These are phyloP conservation scores for Pterois miles DNA, from an alignment of 2,797 vertebrate genomes.

Conservation along the genomic window DNA sequence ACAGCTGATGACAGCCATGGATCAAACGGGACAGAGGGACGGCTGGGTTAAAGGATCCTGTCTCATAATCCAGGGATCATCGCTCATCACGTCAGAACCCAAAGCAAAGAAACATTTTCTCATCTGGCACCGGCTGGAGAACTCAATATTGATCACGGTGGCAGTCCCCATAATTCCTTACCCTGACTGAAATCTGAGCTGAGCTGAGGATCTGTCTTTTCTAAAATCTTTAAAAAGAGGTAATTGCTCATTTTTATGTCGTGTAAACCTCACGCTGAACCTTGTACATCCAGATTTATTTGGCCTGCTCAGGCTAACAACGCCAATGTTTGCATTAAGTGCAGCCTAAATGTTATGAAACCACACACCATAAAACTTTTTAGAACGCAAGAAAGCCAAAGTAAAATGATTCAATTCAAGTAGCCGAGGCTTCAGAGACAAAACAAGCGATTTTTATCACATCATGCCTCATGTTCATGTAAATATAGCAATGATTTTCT, in stretches of 20 bases:
- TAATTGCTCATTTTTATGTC: constrained; percentile 3
- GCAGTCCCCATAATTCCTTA: neutral
- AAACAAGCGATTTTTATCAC: constrained; percentile 33
- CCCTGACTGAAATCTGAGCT: constrained; percentile 4
- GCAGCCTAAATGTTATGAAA: constrained; percentile 48
- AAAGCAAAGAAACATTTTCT: constrained; percentile 18
- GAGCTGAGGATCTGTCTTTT: neutral
- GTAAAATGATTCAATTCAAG: constrained; percentile 45
- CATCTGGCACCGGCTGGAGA: neutral
- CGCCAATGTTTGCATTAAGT: constrained; percentile 22
- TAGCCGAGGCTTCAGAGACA: constrained; percentile 29
- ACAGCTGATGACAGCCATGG: constrained; percentile 49
- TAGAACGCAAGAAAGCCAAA: constrained; percentile 19
- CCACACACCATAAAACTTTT: constrained; percentile 11
- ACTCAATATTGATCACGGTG: constrained; percentile 28
- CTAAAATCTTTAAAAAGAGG: neutral
- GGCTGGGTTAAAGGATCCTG: constrained; percentile 39
- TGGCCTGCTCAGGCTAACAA: neutral
- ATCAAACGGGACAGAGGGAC: constrained; percentile 33
- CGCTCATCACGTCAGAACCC: constrained; percentile 44
- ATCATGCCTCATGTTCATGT: constrained; percentile 13
- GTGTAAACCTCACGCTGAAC: neutral
- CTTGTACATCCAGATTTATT: neutral
- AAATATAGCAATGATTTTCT: constrained; percentile 24
- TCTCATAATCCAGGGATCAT: constrained; percentile 43